Evolutionary conservation across 2,113 vertebrate species (phyloP).

Genomic region (Microtus richardsoni): DNA sequence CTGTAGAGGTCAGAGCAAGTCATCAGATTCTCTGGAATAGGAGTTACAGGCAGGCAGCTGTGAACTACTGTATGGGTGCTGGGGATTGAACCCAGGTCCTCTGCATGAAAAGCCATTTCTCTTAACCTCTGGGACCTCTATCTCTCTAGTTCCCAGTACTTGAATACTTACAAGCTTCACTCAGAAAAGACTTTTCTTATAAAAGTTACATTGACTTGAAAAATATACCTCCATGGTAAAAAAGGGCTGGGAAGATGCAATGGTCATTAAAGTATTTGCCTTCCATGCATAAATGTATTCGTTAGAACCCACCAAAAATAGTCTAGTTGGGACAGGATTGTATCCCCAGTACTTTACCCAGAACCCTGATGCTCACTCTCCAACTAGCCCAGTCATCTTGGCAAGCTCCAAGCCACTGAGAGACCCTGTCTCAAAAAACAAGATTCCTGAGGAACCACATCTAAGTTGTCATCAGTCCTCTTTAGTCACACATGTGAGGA

Average conservation of each 20-base stretch:
- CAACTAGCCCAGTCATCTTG: neutral
- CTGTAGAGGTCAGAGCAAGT: neutral
- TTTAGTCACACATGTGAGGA: neutral
- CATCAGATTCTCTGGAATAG: neutral
- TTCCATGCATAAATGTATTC: too few relatives aligned
- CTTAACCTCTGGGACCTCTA: neutral
- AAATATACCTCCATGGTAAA: neutral
- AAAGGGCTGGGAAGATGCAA: neutral
- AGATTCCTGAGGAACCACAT: neutral
- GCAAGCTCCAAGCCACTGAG: neutral
- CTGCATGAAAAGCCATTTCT: neutral
- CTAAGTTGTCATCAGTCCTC: neutral
- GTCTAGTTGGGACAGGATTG: neutral
- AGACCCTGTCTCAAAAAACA: neutral
- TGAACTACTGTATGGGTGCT: neutral
- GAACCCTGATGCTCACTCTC: neutral
- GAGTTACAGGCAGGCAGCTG: neutral
- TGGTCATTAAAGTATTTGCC: neutral
- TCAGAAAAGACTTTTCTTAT: conserved; percentile 38
- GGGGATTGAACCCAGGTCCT: neutral
- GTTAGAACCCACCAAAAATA: neutral
- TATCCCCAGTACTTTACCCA: neutral
- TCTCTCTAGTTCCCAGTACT: neutral
- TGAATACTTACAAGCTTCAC: neutral
- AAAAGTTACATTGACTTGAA: neutral